phyloP scores from a whole-genome alignment of 2,113 vertebrate genomes.

The Stegastes partitus region DNA sequence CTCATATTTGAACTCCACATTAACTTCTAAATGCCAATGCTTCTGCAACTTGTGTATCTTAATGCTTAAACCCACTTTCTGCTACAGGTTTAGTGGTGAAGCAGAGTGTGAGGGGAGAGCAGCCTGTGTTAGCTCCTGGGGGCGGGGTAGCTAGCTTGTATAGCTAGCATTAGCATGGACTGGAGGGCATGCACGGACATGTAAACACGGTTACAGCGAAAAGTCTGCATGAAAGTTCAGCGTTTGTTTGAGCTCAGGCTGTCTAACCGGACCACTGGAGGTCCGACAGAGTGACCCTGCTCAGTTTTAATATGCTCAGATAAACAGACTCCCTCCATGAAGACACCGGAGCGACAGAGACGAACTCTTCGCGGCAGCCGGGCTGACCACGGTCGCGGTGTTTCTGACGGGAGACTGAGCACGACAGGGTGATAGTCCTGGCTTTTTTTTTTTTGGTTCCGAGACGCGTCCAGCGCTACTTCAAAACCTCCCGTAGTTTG shows the following conservation, averaged over 20 bases:
- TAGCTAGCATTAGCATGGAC: conserved; percentile 5
- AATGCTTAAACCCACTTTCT: too few species aligned
- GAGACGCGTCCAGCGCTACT: not conserved
- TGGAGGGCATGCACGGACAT: not conserved
- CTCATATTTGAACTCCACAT: too few species aligned
- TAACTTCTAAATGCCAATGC: too few species aligned
- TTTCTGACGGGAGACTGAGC: conserved; percentile 61
- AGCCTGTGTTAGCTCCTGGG: not conserved
- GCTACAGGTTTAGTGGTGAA: too few species aligned
- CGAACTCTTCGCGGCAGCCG: conserved; percentile 82
- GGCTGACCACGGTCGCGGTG: conserved; percentile 75
- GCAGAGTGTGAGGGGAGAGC: too few species aligned
- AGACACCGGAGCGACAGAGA: conserved; percentile 75
- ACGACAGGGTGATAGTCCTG: conserved; percentile 56
- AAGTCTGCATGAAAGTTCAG: rapidly evolving
- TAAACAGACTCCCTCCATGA: not conserved
- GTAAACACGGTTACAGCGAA: rapidly evolving
- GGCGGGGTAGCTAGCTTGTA: not conserved
- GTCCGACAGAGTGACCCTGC: conserved; percentile 40
- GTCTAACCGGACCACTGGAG: conserved; percentile 38
- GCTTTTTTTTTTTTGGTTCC: conserved; percentile 69
- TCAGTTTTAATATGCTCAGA: conserved; percentile 81
- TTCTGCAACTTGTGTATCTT: too few species aligned
- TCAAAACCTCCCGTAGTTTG: conserved; percentile 51
- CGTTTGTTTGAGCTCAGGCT: conserved; percentile 74